These are phyloP conservation scores for Haliclystus octoradiatus DNA, from an alignment of 30 jellyfish, hydroid and myxozoan species.

Conservation along the genomic window DNA sequence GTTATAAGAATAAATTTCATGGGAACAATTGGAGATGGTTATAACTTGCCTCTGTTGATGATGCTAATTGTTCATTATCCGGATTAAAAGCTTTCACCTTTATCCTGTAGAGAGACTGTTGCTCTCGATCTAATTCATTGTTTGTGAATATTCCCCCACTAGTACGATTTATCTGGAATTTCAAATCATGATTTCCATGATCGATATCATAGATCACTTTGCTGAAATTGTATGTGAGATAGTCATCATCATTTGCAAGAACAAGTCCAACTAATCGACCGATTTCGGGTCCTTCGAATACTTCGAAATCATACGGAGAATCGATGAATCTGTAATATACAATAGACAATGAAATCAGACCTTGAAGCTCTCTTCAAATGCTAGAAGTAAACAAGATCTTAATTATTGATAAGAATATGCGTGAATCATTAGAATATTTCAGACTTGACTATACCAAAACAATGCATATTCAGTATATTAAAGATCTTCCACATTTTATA, in stretches of 20 bases:
- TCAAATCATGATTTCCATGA: not conserved
- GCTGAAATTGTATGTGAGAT: not conserved
- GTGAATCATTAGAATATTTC: not conserved
- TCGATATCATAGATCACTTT: not conserved
- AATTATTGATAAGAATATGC: not conserved
- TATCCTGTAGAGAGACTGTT: not conserved
- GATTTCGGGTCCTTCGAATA: not conserved
- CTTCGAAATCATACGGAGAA: not conserved
- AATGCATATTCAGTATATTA: too few relatives aligned
- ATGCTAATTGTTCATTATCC: not conserved
- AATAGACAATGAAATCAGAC: too few relatives aligned
- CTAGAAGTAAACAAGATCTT: not conserved
- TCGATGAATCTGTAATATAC: not conserved
- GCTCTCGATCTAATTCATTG: conserved; percentile 5
- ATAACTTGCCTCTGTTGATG: not conserved
- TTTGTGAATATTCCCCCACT: not conserved
- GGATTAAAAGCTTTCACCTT: not conserved
- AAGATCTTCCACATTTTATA: too few relatives aligned
- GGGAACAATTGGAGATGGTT: too few relatives aligned
- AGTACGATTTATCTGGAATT: not conserved
- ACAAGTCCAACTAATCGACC: not conserved
- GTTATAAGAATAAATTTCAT: too few relatives aligned
- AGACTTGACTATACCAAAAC: not conserved
- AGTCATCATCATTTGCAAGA: not conserved
- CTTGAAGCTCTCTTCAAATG: not conserved